phyloP scores from a whole-genome alignment of 2,113 vertebrate species.

The Stictonetta naevosa region DNA sequence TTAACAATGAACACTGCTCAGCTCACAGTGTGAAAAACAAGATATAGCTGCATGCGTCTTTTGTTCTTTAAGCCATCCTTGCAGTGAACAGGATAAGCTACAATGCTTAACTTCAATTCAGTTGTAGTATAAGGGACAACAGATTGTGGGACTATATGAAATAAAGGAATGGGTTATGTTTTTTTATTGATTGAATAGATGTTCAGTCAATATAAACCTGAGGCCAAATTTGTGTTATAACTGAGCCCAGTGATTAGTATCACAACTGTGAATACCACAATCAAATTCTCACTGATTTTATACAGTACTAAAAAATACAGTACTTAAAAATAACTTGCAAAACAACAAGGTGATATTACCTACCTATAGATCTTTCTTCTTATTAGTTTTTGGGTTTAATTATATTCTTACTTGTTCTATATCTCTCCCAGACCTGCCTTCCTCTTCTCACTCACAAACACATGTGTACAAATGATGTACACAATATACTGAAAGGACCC shows the following conservation, averaged over 20 bases:
- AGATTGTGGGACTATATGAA: conserved; percentile 22
- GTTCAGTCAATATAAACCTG: conserved; percentile 56
- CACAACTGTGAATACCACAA: conserved; percentile 26
- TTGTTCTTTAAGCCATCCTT: background rate
- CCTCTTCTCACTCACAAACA: background rate
- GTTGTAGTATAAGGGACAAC: background rate
- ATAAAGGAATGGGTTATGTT: conserved; percentile 17
- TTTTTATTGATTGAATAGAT: conserved; percentile 63
- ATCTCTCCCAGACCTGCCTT: conserved; percentile 32
- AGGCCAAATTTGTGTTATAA: conserved; percentile 58
- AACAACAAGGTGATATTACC: conserved; percentile 39
- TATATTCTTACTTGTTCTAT: conserved; percentile 15
- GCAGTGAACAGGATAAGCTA: background rate
- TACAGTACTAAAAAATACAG: conserved; percentile 56
- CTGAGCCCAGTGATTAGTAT: conserved; percentile 16
- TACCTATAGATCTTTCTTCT: conserved; percentile 52
- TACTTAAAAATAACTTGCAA: conserved; percentile 59
- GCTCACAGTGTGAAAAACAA: background rate
- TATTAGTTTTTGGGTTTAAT: conserved; percentile 56
- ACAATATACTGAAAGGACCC: conserved; percentile 41
- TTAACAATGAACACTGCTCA: background rate
- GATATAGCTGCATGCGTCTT: background rate
- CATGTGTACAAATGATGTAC: conserved; percentile 36
- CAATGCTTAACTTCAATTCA: conserved; percentile 1
- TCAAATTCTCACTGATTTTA: conserved; percentile 40